These are phyloP conservation scores for Andinoacara biseriatus DNA, from an alignment of 2,113 vertebrate genomes.

Conservation along the genomic window DNA sequence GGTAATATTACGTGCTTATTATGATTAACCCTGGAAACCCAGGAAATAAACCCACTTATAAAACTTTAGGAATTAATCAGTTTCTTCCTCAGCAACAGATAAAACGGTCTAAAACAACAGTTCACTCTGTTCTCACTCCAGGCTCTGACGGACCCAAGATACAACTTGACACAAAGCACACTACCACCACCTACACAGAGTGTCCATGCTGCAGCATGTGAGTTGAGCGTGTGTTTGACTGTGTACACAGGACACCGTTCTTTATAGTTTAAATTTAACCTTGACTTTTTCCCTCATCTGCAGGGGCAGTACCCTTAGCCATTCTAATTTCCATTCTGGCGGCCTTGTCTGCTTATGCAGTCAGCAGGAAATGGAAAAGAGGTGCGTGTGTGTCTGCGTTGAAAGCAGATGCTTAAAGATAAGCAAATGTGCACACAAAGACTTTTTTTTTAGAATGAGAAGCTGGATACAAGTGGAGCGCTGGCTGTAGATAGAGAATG, in stretches of 20 bases:
- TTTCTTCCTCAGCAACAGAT: background rate
- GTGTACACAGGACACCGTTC: background rate
- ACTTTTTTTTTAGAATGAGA: background rate
- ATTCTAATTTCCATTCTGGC: fast-evolving
- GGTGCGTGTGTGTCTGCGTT: slow-evolving; percentile 15
- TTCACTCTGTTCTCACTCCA: background rate
- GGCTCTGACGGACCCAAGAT: background rate
- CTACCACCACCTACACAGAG: background rate
- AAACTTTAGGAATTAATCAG: background rate
- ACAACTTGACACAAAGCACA: background rate
- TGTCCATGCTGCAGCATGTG: background rate
- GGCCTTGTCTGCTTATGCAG: background rate
- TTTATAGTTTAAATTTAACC: background rate
- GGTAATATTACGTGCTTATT: background rate
- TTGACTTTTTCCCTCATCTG: background rate
- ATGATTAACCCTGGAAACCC: too few relatives aligned
- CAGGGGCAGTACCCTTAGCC: slow-evolving; percentile 31
- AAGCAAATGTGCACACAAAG: background rate
- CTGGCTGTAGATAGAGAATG: background rate
- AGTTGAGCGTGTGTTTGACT: background rate
- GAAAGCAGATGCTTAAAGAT: background rate
- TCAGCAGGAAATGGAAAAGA: slow-evolving; percentile 32
- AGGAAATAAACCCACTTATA: background rate
- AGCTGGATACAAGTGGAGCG: background rate
- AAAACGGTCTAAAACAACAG: too few relatives aligned